Base-by-base conservation (phyloP, 2,888 invertebrate species). In the Leptinotarsa tumamoca region DNA sequence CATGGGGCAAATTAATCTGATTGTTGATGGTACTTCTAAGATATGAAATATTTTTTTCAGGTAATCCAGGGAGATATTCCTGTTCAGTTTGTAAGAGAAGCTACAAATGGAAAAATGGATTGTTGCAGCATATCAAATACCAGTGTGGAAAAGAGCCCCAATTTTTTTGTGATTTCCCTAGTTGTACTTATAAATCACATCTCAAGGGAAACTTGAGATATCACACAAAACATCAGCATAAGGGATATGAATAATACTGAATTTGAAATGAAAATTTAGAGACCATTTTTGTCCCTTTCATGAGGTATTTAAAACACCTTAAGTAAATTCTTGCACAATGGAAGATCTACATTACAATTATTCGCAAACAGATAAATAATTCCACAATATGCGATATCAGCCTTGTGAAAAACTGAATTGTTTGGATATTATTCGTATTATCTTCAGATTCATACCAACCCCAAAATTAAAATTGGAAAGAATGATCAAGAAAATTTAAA, bases 81-180 rank as follows among this genome's bases (percentile, higher is more conserved):
- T 63, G 63, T 63, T 17, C 17, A 15, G 33, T 17, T 4, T 76
- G 76, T 50, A 5, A 21, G 23, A 76, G 63, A 51, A 50, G 49
- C 4, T 78, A 74, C 33, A 58, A 52, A 49, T 67, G 72, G 68
- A 71, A 61, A 67, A 74, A 27, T 15, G 71, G 72, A 1, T 66
- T 78, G 17, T 43, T 67, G 15, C 74, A 94, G 15, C 84, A 84
- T 71, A 80, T 75, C 21, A 79, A 94, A 88, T 94, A 94, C 93
- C 94, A 94, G 89, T 94, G 94, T 88, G 94, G 94, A 85, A 94
- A 94, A 87, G 94, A 94, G 88, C 94, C 94, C 21, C 94, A 94
- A 88, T 95, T 94, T 73, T 72, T 75, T 52, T 84, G 84, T 71
- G 63, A 78, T 27, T 61, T 77, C 14, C 61, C 68, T 43, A 68